Conservation (phyloP, 2,888 invertebrate species). For the Plebejus anna region DNA sequence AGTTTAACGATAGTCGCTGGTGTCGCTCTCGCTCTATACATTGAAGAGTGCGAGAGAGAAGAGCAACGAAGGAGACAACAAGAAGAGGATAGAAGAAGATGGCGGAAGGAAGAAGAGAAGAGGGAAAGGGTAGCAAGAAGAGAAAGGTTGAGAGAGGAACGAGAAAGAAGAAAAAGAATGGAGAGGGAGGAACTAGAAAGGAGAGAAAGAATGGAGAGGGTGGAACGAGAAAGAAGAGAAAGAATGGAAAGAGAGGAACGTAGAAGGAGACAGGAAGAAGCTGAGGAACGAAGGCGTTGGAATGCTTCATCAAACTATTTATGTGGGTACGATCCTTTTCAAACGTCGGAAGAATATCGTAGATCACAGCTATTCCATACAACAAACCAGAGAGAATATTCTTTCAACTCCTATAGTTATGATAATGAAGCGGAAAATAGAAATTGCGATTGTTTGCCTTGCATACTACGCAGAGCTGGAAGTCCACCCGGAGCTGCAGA, state of each 20-base stretch:
- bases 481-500: background rate
- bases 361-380: background rate
- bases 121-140: background rate
- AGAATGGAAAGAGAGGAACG: background rate
- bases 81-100: background rate
- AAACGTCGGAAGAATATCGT: background rate
- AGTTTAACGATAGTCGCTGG: background rate
- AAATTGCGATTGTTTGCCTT: background rate
- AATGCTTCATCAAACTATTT: background rate
- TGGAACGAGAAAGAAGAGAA: background rate
- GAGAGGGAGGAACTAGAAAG: background rate
- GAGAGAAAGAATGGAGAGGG: background rate
- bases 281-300: background rate
- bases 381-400: no score
- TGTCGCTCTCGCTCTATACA: background rate
- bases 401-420: background rate
- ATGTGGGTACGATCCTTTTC: background rate
- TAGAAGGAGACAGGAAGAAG: background rate
- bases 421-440: background rate
- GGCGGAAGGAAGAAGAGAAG: background rate
- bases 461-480: background rate
- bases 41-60: background rate
- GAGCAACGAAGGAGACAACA: background rate
- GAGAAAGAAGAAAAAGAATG: background rate
- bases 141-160: background rate